Percentiles rank a stretch among this genome's conserved stretches.
Evolutionary conservation across 2,113 vertebrate genomes (phyloP).

Genomic region (Saimiri boliviensis): DNA sequence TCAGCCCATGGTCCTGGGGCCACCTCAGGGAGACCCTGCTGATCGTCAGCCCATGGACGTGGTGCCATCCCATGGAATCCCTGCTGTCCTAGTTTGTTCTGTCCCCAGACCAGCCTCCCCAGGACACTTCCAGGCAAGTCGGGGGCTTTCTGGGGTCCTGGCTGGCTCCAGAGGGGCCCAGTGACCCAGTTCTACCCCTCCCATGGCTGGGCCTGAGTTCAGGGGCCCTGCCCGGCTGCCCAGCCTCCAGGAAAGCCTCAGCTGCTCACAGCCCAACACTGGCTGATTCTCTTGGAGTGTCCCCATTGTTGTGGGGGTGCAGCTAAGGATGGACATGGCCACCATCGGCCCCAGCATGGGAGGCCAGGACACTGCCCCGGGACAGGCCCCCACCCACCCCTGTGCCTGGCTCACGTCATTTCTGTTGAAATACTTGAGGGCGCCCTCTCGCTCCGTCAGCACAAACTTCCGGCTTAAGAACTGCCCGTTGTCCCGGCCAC

Average conservation of each 20-base stretch:
- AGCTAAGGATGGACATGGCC: no score
- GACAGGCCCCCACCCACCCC: fast-evolving
- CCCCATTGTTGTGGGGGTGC: neutral
- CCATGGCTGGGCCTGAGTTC: neutral
- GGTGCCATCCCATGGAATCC: no score
- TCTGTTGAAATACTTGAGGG: constrained; percentile 97
- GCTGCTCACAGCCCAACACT: neutral
- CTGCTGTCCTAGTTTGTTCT: neutral
- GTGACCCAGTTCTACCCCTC: neutral
- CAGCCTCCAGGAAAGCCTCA: neutral
- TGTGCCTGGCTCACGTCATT: constrained; percentile 88
- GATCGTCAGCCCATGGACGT: no score
- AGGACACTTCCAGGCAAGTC: neutral
- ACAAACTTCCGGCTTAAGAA: constrained; percentile 96
- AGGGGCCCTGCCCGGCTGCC: neutral
- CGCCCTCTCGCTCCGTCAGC: constrained; percentile 94
- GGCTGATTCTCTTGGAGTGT: no score
- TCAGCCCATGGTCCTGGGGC: no score
- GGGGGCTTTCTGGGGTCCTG: neutral
- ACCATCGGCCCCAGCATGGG: no score
- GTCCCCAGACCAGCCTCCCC: neutral
- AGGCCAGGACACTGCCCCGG: neutral
- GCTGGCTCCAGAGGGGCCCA: neutral
- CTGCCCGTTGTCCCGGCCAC: constrained; percentile 95
- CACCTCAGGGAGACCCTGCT: no score